These are phyloP conservation scores for Holothuria leucospilota DNA, from an alignment of 53 echinoderm and acorn worm genomes.

Conservation along the genomic window DNA sequence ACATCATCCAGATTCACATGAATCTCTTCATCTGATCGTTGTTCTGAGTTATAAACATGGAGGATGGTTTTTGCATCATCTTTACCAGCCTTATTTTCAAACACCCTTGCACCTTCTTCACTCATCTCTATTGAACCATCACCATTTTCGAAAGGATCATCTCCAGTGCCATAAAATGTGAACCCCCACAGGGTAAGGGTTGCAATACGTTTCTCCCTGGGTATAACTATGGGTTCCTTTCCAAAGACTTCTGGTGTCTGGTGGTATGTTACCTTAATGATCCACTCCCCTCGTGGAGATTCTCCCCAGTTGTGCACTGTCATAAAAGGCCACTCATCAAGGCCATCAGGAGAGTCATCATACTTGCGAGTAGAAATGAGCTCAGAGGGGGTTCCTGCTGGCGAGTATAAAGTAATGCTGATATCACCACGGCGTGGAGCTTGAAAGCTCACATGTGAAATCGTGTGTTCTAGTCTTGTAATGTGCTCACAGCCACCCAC, in stretches of 20 bases:
- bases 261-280: constrained; percentile 60
- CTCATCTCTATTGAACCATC: background rate
- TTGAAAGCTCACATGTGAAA: constrained; percentile 71
- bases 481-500: constrained; percentile 65
- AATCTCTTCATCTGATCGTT: constrained; percentile 83
- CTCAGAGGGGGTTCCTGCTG: constrained; percentile 83
- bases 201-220: constrained; percentile 61
- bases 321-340: constrained; percentile 87
- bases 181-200: constrained; percentile 51
- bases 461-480: constrained; percentile 80
- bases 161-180: constrained; percentile 76
- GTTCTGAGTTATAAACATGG: constrained; percentile 86
- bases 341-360: constrained; percentile 60
- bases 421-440: constrained; percentile 88
- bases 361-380: constrained; percentile 73
- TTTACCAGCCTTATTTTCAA: constrained; percentile 49
- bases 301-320: constrained; percentile 98
- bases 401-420: constrained; percentile 78
- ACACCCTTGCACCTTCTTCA: background rate
- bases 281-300: constrained; percentile 79
- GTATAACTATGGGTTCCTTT: constrained; percentile 46
- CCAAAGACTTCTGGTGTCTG: constrained; percentile 21
- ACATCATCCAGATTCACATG: constrained; percentile 71
- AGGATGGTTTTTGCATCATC: constrained; percentile 68
- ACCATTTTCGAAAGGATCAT: background rate